Percentiles rank a stretch among this genome's conserved stretches.
phyloP scores from a whole-genome alignment of 2,888 invertebrate genomes.

The Eupithecia subumbrata region DNA sequence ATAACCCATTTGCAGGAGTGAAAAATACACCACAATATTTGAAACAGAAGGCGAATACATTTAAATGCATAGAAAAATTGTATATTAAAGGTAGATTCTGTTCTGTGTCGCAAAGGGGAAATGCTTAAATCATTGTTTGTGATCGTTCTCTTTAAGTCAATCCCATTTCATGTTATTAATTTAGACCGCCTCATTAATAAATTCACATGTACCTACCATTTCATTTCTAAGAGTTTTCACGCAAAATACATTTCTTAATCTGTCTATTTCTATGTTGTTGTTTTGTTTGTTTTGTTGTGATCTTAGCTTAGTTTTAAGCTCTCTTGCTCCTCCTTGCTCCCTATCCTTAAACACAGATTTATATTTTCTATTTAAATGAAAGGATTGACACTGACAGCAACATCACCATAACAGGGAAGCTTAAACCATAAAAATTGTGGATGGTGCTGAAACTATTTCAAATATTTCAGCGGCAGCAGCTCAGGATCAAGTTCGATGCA shows the following conservation, averaged over 20 bases:
- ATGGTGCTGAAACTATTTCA: neutral
- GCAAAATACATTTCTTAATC: neutral
- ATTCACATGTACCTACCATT: neutral
- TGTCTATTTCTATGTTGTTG: neutral
- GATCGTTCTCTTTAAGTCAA: conserved; percentile 16
- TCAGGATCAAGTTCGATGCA: conserved; percentile 91
- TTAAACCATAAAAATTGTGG: neutral
- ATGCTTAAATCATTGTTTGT: conserved; percentile 53
- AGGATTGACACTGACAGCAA: neutral
- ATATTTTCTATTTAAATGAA: neutral
- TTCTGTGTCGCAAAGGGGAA: conserved; percentile 52
- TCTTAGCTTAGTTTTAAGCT: neutral
- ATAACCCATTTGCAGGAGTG: conserved; percentile 65
- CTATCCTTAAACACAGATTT: neutral
- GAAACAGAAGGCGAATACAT: conserved; percentile 67
- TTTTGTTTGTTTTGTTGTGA: neutral
- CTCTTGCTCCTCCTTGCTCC: neutral
- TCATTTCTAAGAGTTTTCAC: neutral
- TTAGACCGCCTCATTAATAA: neutral
- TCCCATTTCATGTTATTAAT: neutral
- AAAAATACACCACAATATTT: conserved; percentile 68
- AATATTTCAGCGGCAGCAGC: conserved; percentile 86
- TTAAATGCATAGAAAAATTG: conserved; percentile 43
- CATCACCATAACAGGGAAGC: neutral
- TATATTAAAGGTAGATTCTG: conserved; percentile 37